Conservation (phyloP, 2,888 invertebrate genomes). For the Parnassius smintheus region DNA sequence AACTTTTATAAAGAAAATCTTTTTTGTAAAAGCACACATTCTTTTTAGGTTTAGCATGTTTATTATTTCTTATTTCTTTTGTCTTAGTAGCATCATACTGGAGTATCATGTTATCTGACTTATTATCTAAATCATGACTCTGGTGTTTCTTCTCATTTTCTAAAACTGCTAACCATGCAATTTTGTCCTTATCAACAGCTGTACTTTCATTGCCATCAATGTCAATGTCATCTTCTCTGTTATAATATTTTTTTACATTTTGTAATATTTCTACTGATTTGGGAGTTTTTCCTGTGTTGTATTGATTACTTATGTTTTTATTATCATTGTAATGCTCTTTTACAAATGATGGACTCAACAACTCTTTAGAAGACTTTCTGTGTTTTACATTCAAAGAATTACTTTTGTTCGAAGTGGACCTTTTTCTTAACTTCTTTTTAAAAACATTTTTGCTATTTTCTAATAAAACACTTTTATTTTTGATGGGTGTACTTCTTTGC, state of each 20-base stretch:
- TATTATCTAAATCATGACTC: background rate
- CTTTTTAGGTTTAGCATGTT: constrained; percentile 2
- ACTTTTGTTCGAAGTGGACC: constrained; percentile 13
- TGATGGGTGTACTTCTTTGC: constrained; percentile 1
- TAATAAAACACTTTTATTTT: background rate
- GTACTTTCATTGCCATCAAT: constrained; percentile 56
- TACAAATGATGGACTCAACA: constrained; percentile 5
- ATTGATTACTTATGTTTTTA: constrained; percentile 15
- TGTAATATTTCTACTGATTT: constrained; percentile 20
- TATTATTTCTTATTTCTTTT: background rate
- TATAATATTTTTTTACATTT: constrained; percentile 4
- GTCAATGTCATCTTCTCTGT: constrained; percentile 41
- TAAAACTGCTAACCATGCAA: constrained; percentile 56
- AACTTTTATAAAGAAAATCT: constrained; percentile 46
- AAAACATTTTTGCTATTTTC: constrained; percentile 4
- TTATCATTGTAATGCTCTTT: background rate
- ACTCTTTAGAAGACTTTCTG: constrained; percentile 2
- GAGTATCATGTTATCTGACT: background rate
- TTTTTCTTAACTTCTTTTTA: constrained; percentile 10
- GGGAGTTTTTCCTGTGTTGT: constrained; percentile 28
- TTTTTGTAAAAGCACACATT: constrained; percentile 61
- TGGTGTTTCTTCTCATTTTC: constrained; percentile 46
- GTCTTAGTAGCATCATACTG: background rate
- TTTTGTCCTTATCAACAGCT: constrained; percentile 58
- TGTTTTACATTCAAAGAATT: constrained; percentile 6